phyloP scores from a whole-genome alignment of 2,113 vertebrate genomes.

The Seriola quinqueradiata region DNA sequence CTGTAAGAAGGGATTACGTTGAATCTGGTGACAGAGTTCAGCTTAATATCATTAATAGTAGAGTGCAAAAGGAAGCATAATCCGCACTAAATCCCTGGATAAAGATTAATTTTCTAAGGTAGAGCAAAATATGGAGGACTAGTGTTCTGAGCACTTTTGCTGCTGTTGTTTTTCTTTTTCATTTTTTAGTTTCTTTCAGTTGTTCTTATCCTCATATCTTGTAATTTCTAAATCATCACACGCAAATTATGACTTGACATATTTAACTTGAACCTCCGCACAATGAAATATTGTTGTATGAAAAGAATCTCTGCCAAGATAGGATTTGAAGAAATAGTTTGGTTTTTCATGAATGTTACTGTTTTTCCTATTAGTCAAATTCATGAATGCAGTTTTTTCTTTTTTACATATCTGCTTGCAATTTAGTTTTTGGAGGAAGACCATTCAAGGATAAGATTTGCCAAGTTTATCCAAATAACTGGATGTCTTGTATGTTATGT shows the following conservation, averaged over 20 bases:
- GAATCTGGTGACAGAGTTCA: slow-evolving; percentile 14
- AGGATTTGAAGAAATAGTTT: neutral
- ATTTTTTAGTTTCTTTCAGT: neutral
- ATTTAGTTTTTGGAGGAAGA: slow-evolving; percentile 20
- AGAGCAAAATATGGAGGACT: neutral
- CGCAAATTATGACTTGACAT: no score
- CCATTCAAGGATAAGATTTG: neutral
- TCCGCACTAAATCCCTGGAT: neutral
- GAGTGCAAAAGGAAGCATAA: slow-evolving; percentile 5
- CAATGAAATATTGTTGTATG: neutral
- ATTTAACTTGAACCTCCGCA: neutral
- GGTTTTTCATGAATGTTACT: neutral
- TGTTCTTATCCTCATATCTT: neutral
- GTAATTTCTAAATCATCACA: neutral
- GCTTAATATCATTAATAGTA: slow-evolving; percentile 5
- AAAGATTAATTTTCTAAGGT: neutral
- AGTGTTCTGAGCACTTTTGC: neutral
- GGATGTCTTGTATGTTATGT: slow-evolving; percentile 13
- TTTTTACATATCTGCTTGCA: slow-evolving; percentile 25
- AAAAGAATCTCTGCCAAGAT: slow-evolving; percentile 6
- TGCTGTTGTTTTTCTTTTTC: neutral
- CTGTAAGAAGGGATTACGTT: slow-evolving; percentile 4
- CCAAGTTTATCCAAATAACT: slow-evolving; percentile 11
- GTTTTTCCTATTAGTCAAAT: slow-evolving; percentile 13
- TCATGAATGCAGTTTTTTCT: neutral